These are phyloP conservation scores for Galerucella pusilla DNA, from an alignment of 2,888 invertebrate species.

Conservation along the genomic window DNA sequence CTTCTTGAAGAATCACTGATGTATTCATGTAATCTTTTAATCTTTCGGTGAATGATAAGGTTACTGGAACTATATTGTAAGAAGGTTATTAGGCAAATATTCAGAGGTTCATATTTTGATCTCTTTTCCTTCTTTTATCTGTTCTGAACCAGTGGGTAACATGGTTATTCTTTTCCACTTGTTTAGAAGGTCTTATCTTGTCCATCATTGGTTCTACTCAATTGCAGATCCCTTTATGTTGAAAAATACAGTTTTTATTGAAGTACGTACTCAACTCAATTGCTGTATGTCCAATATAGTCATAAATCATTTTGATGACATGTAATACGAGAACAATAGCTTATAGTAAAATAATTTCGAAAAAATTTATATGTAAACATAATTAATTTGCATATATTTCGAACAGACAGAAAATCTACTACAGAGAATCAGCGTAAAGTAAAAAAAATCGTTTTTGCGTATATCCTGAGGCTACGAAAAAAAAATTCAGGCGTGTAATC, in stretches of 20 bases:
- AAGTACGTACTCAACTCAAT: neutral
- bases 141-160: no score
- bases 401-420: constrained; percentile 1
- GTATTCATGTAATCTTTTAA: no score
- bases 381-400: constrained; percentile 4
- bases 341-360: neutral
- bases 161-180: no score
- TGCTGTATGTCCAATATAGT: neutral
- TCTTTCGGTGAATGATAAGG: no score
- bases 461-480: neutral
- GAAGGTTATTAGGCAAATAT: no score
- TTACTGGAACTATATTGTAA: no score
- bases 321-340: neutral
- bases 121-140: no score
- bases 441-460: neutral
- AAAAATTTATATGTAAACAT: neutral
- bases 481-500: neutral
- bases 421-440: neutral
- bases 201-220: no score
- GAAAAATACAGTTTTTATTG: no score
- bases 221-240: neutral
- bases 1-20: no score
- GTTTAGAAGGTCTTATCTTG: no score
- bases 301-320: constrained; percentile 1
- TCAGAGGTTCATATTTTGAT: no score